Percentiles rank a stretch among this genome's conserved stretches.
Evolutionary conservation across 2,888 invertebrate species (phyloP).

Genomic region (Julus scanicus): DNA sequence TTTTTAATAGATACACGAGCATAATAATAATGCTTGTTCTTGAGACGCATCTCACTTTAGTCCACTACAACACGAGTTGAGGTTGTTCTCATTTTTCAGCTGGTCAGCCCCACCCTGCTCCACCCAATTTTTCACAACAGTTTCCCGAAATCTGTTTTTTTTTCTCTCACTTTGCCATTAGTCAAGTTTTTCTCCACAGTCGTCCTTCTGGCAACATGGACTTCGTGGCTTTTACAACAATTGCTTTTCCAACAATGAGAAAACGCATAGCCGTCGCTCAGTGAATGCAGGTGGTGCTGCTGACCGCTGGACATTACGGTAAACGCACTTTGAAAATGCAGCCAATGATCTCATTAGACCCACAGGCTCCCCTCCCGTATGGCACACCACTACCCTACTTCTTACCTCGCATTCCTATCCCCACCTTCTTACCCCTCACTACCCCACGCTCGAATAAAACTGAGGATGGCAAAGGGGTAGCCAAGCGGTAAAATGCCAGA

Average conservation of each 20-base stretch:
- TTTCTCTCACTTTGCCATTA: neutral
- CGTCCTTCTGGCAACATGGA: neutral
- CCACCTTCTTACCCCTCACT: neutral
- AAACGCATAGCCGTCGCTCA: neutral
- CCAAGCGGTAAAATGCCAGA: neutral
- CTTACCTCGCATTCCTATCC: neutral
- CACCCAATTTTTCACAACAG: neutral
- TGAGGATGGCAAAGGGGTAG: neutral
- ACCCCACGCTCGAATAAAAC: neutral
- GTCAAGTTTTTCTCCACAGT: slow-evolving; percentile 14
- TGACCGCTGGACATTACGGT: slow-evolving; percentile 23
- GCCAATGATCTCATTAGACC: slow-evolving; percentile 13
- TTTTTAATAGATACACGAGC: neutral
- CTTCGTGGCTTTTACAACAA: neutral
- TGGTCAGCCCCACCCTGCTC: neutral
- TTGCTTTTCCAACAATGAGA: neutral
- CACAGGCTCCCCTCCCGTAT: too few species aligned
- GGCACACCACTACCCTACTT: neutral
- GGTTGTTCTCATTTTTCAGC: neutral
- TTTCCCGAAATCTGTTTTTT: neutral
- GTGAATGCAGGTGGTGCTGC: slow-evolving; percentile 21
- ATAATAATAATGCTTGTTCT: neutral
- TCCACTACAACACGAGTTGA: neutral
- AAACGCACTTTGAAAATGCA: slow-evolving; percentile 16
- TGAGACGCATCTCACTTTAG: neutral